Conservation (phyloP, 2,888 invertebrate species). For the Agrotis clavis region DNA sequence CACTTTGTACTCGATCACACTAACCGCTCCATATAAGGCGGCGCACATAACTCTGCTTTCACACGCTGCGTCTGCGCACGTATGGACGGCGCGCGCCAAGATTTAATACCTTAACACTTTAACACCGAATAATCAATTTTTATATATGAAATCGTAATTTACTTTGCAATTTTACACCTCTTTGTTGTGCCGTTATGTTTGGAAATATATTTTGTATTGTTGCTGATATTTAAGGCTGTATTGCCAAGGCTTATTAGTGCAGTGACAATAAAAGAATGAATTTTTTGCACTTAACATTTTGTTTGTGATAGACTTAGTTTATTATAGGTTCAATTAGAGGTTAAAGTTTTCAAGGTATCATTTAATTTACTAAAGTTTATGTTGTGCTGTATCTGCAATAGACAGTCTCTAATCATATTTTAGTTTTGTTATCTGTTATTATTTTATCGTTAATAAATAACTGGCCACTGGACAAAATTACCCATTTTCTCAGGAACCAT, state of each 20-base stretch:
- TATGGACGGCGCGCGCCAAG: constrained; percentile 50
- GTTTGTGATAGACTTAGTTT: not conserved
- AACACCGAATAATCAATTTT: constrained; percentile 69
- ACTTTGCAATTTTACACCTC: constrained; percentile 41
- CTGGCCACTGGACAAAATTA: not conserved
- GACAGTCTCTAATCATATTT: not conserved
- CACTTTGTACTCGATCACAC: constrained; percentile 49
- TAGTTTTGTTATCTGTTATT: too few species aligned
- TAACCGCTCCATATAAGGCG: constrained; percentile 54
- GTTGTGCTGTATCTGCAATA: not conserved
- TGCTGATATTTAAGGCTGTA: not conserved
- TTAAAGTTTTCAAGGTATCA: not conserved
- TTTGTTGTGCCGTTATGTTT: constrained; percentile 53
- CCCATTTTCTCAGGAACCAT: not conserved
- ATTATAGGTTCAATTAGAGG: not conserved
- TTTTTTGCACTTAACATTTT: not conserved
- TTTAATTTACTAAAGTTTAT: not conserved
- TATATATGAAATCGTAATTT: constrained; percentile 59
- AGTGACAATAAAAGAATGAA: too few species aligned
- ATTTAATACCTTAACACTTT: constrained; percentile 66
- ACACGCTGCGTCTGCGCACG: constrained; percentile 47
- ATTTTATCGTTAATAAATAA: not conserved
- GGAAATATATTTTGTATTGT: constrained; percentile 14
- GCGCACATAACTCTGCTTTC: constrained; percentile 59
- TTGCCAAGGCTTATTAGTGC: too few species aligned